Conservation (phyloP, 2,888 invertebrate genomes). For the Criorhina ranunculi region DNA sequence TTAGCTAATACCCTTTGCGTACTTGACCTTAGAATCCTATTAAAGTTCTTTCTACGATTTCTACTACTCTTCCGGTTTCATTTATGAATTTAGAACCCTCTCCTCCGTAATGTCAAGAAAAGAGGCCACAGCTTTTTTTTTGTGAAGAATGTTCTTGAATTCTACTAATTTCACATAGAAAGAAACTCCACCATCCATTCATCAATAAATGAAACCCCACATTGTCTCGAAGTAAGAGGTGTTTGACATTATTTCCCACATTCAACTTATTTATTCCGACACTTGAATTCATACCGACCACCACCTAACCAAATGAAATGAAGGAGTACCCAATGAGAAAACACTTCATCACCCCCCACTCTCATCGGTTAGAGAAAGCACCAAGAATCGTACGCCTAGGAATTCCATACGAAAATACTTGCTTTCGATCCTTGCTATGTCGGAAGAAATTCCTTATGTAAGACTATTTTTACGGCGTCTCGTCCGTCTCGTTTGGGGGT, state of each 20-base stretch:
- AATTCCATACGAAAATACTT: slow-evolving; percentile 70
- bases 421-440: slow-evolving; percentile 37
- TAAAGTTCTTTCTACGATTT: neutral
- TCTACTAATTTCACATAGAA: neutral
- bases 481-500: slow-evolving; percentile 15
- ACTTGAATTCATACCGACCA: neutral
- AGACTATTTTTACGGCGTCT: slow-evolving; percentile 48
- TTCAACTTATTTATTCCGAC: slow-evolving; percentile 5
- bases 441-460: slow-evolving; percentile 39
- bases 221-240: neutral
- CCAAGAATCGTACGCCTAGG: slow-evolving; percentile 35
- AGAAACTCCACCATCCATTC: neutral
- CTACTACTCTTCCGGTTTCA: neutral
- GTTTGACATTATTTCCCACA: slow-evolving; percentile 4
- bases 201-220: slow-evolving; percentile 22
- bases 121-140: too few species aligned
- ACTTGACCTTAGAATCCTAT: neutral
- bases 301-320: slow-evolving; percentile 1
- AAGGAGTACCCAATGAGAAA: slow-evolving; percentile 3
- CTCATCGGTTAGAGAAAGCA: neutral
- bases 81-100: neutral
- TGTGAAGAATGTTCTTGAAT: too few species aligned
- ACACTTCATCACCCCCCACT: slow-evolving; percentile 4
- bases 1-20: too few species aligned
- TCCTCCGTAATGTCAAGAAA: too few species aligned